phyloP scores from a whole-genome alignment of 1,140 invertebrate species.

The Temnothorax curvispinosus region DNA sequence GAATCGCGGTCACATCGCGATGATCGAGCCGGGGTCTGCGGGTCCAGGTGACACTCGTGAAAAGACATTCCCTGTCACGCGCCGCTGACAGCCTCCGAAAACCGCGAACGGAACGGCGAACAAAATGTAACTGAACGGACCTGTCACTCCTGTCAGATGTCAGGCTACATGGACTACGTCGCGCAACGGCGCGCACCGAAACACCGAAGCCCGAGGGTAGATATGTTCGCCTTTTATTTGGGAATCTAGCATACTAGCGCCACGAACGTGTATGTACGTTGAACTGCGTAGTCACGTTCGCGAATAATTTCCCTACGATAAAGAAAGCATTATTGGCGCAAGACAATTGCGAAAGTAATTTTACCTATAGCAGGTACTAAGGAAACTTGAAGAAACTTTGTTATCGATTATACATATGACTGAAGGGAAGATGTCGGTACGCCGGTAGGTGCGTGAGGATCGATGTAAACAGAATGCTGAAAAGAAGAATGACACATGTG shows the following conservation, averaged over 20 bases:
- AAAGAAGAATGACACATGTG: neutral
- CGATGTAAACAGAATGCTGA: neutral
- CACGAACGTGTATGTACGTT: neutral
- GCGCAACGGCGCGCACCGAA: constrained; percentile 10
- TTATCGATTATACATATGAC: neutral
- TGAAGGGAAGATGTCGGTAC: neutral
- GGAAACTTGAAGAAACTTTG: neutral
- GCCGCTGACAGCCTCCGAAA: neutral
- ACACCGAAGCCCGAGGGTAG: neutral
- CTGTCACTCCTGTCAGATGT: too few species aligned
- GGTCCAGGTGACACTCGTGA: too few species aligned
- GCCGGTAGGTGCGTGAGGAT: neutral
- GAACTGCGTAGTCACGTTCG: neutral
- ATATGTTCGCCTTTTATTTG: neutral
- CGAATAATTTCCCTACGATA: too few species aligned
- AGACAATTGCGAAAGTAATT: too few species aligned
- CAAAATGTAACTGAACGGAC: neutral
- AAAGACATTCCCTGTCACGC: constrained; percentile 27
- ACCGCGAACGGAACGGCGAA: neutral
- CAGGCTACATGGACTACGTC: neutral
- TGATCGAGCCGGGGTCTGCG: neutral
- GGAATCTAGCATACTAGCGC: neutral
- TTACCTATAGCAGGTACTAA: too few species aligned
- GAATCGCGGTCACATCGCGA: neutral
- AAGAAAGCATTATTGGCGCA: too few species aligned